phyloP scores from a whole-genome alignment of 2,797 vertebrate genomes.

The Dryobates pubescens region DNA sequence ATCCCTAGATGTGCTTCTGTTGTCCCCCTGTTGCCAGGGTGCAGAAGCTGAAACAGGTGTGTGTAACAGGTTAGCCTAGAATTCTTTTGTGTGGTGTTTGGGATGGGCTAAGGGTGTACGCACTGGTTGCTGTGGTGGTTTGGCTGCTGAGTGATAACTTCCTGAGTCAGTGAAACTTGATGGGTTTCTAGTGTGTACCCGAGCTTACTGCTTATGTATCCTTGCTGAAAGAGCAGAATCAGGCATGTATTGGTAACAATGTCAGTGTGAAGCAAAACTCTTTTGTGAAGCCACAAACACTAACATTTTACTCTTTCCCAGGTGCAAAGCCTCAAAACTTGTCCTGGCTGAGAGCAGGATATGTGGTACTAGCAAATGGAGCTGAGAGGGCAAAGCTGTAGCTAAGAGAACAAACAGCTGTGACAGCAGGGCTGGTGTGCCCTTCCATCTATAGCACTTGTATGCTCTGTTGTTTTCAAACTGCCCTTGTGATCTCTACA shows the following conservation, averaged over 20 bases:
- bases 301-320: neutral
- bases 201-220: neutral
- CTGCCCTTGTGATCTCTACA: neutral
- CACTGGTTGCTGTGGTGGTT: neutral
- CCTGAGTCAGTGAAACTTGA: neutral
- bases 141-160: neutral
- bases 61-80: neutral
- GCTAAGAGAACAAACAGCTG: neutral
- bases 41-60: neutral
- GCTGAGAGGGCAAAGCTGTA: neutral
- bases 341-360: neutral
- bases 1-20: neutral
- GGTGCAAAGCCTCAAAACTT: neutral
- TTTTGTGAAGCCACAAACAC: neutral
- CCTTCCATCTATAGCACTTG: fast-evolving
- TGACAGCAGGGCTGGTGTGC: neutral
- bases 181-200: neutral
- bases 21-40: neutral
- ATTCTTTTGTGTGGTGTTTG: neutral
- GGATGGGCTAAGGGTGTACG: neutral
- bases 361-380: neutral
- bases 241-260: fast-evolving
- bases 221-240: neutral
- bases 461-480: neutral
- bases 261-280: neutral